Conservation (phyloP, 2,113 vertebrate species). For the Caloenas nicobarica region DNA sequence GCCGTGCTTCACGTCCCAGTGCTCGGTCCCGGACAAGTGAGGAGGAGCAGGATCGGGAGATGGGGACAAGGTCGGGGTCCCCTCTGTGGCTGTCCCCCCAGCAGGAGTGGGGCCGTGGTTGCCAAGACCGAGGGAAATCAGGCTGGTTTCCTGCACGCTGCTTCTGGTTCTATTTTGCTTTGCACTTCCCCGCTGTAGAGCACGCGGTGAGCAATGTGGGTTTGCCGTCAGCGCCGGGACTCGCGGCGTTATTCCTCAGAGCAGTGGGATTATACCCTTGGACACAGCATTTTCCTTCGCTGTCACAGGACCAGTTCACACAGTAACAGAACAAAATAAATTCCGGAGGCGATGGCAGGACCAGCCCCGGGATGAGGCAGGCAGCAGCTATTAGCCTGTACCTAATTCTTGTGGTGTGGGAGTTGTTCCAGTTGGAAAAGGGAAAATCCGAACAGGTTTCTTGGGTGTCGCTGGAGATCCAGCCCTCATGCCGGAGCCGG, state of each 20-base stretch:
- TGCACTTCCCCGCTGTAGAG: neutral
- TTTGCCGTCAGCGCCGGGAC: neutral
- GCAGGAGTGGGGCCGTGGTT: neutral
- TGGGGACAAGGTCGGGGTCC: neutral
- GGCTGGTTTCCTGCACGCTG: neutral
- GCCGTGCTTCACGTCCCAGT: rapidly evolving
- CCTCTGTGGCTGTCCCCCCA: rapidly evolving
- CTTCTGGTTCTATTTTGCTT: neutral
- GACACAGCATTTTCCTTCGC: neutral
- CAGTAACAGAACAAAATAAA: neutral
- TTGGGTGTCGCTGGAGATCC: neutral
- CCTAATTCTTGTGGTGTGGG: neutral
- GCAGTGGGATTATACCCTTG: neutral
- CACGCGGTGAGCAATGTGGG: neutral
- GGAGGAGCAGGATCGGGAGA: neutral
- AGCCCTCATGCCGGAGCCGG: neutral
- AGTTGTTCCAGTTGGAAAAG: neutral
- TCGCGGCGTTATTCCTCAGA: rapidly evolving
- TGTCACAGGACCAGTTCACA: neutral
- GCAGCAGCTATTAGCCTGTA: neutral
- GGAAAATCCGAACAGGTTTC: neutral
- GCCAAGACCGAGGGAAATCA: neutral
- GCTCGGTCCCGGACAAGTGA: rapidly evolving
- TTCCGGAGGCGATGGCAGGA: neutral
- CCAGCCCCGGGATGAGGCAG: rapidly evolving